Percentiles rank a stretch among this genome's conserved stretches.
Evolutionary conservation across 35 echinoderm and acorn worm species (phyloP).

Genomic region (Apostichopus californicus): DNA sequence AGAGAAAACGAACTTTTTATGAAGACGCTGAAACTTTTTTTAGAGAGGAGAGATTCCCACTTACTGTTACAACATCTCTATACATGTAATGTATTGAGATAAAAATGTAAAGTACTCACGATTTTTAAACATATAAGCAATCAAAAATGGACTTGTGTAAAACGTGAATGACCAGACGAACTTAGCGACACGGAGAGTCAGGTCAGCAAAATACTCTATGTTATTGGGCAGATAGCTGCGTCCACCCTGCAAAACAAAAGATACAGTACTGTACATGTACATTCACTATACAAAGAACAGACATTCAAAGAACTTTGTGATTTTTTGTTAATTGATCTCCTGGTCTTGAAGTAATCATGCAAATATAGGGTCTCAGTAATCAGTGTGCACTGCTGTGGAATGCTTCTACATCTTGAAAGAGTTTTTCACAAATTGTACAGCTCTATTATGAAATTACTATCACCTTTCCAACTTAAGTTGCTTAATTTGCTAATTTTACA

Average conservation of each 20-base stretch:
- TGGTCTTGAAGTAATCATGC: too few species aligned
- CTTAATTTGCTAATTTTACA: too few species aligned
- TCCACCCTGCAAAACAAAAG: not conserved
- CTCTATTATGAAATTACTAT: too few species aligned
- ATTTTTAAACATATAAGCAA: conserved; percentile 47
- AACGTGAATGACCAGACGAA: conserved; percentile 29
- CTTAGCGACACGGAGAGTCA: conserved; percentile 16
- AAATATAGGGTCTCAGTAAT: too few species aligned
- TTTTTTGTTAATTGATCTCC: too few species aligned
- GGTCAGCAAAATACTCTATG: not conserved
- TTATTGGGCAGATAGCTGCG: conserved; percentile 1
- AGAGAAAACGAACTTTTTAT: too few species aligned
- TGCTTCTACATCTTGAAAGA: not conserved
- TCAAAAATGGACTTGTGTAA: conserved; percentile 36
- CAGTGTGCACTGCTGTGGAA: not conserved
- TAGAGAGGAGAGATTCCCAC: too few species aligned
- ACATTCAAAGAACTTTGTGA: not conserved
- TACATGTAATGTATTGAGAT: too few species aligned
- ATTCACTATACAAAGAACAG: not conserved
- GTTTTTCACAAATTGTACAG: too few species aligned
- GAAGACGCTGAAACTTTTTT: too few species aligned
- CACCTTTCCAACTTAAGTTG: too few species aligned
- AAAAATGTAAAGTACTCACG: not conserved
- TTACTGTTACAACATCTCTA: too few species aligned
- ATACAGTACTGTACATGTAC: not conserved